These are phyloP conservation scores for Mya arenaria DNA, from an alignment of 1,140 invertebrate species.

Conservation along the genomic window DNA sequence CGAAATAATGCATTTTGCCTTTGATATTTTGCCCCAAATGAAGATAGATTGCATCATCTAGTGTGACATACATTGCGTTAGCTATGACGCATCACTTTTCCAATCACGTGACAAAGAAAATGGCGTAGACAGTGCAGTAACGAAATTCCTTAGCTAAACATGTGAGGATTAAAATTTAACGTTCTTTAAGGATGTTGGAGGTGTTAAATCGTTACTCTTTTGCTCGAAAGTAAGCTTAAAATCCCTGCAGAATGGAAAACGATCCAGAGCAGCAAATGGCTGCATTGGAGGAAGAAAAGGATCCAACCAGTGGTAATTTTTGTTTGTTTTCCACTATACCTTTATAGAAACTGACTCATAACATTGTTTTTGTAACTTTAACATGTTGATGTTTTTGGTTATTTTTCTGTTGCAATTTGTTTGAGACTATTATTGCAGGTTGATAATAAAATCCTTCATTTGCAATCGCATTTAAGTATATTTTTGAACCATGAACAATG, in stretches of 20 bases:
- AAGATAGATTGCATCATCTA: no score
- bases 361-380: no score
- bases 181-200: background rate
- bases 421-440: no score
- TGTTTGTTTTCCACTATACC: no score
- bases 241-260: conserved; percentile 19
- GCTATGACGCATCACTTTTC: conserved; percentile 30
- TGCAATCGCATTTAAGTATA: no score
- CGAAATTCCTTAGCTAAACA: conserved; percentile 45
- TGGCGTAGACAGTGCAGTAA: conserved; percentile 26
- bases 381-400: no score
- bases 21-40: no score
- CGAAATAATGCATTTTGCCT: no score
- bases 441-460: no score
- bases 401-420: no score
- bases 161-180: conserved; percentile 48
- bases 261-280: background rate
- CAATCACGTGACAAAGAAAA: conserved; percentile 49
- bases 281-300: conserved; percentile 30
- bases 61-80: background rate
- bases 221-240: background rate
- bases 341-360: no score
- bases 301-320: conserved; percentile 1
- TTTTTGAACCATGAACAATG: no score
- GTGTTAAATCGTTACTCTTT: background rate